Evolutionary conservation across 2,888 invertebrate genomes (phyloP).

Genomic region (Autographa gamma): DNA sequence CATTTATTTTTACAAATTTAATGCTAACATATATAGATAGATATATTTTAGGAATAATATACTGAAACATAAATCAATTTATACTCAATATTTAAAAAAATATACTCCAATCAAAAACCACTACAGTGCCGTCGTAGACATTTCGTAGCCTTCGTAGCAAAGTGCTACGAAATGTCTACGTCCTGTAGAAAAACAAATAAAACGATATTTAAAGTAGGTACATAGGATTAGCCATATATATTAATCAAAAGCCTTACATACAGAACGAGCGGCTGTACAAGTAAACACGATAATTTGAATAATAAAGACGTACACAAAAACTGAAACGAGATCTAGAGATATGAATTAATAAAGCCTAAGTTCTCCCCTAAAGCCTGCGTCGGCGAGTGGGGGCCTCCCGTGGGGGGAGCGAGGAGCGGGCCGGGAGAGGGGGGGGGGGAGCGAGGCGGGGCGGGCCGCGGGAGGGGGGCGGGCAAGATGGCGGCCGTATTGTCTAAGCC

Average conservation of each 20-base stretch:
- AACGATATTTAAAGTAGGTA: slow-evolving; percentile 14
- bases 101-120: neutral
- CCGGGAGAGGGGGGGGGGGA: slow-evolving; percentile 47
- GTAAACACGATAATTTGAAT: slow-evolving; percentile 66
- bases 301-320: slow-evolving; percentile 66
- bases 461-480: slow-evolving; percentile 76
- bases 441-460: slow-evolving; percentile 46
- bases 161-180: slow-evolving; percentile 59
- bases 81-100: neutral
- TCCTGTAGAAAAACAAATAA: slow-evolving; percentile 33
- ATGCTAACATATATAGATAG: too few species aligned
- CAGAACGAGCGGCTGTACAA: slow-evolving; percentile 49
- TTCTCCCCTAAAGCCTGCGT: slow-evolving; percentile 73
- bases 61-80: neutral
- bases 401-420: slow-evolving; percentile 52
- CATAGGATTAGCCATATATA: slow-evolving; percentile 8
- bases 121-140: slow-evolving; percentile 47
- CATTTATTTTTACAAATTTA: neutral
- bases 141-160: slow-evolving; percentile 61
- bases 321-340: slow-evolving; percentile 70
- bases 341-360: slow-evolving; percentile 77
- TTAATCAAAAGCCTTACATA: slow-evolving; percentile 13
- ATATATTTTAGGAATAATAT: neutral
- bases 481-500: slow-evolving; percentile 86
- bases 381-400: slow-evolving; percentile 58